These are phyloP conservation scores for Etheostoma nigrum DNA, from an alignment of 2,797 vertebrate genomes.

Conservation along the genomic window DNA sequence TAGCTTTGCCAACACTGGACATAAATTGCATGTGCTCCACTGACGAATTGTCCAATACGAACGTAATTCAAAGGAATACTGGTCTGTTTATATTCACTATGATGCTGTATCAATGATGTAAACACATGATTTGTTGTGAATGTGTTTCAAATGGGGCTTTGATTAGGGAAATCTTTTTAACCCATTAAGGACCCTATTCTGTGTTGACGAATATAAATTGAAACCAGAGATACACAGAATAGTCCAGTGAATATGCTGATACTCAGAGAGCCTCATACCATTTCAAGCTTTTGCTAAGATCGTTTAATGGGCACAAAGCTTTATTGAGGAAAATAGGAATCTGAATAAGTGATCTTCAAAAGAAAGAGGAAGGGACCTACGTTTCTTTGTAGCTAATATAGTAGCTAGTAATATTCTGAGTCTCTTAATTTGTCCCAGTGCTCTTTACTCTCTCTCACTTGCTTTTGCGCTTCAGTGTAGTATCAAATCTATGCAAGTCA, in stretches of 20 bases:
- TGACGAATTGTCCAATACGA: not conserved
- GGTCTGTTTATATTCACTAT: not conserved
- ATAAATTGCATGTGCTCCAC: not conserved
- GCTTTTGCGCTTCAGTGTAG: conserved; percentile 24
- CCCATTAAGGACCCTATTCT: conserved; percentile 1
- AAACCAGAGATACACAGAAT: conserved; percentile 18
- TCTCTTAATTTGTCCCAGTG: conserved; percentile 34
- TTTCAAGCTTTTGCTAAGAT: conserved; percentile 43
- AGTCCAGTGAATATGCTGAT: conserved; percentile 6
- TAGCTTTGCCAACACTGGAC: not conserved
- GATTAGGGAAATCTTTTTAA: not conserved
- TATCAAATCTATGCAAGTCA: conserved; percentile 58
- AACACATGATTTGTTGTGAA: not conserved
- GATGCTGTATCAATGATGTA: not conserved
- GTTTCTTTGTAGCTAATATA: conserved; percentile 43
- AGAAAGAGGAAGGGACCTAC: conserved; percentile 24
- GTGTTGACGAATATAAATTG: conserved; percentile 23
- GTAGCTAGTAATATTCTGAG: conserved; percentile 49
- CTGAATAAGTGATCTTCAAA: conserved; percentile 51
- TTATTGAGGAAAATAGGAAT: conserved; percentile 43
- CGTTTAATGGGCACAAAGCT: conserved; percentile 33
- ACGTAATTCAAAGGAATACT: not conserved
- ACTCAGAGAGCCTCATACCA: not conserved
- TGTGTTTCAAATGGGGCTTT: conserved; percentile 5
- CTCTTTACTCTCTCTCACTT: conserved; percentile 5